phyloP scores from a whole-genome alignment of 2,113 vertebrate genomes.

The Neolamprologus tretocephalus region DNA sequence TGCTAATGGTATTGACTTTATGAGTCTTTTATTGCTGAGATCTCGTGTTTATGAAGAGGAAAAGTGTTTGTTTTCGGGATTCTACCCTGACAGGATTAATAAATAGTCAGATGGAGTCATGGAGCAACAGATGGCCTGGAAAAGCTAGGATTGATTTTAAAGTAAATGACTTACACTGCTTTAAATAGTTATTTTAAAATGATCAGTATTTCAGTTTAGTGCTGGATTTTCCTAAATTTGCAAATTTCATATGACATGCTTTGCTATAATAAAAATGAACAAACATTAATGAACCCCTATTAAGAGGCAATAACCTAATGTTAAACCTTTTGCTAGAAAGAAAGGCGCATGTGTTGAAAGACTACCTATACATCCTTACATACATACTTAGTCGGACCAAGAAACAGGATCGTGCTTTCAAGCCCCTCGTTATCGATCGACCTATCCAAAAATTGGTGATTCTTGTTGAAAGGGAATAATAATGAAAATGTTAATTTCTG shows the following conservation, averaged over 20 bases:
- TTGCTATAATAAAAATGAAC: fast-evolving
- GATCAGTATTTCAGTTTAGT: background rate
- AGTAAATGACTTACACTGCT: background rate
- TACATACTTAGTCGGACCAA: fast-evolving
- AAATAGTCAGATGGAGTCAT: background rate
- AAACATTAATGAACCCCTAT: fast-evolving
- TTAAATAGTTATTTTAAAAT: background rate
- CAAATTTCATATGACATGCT: background rate
- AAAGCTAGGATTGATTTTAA: background rate
- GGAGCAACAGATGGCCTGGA: background rate
- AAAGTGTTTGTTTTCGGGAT: background rate
- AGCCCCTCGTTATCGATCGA: background rate
- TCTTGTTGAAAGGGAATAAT: background rate
- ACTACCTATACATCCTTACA: fast-evolving
- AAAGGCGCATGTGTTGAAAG: fast-evolving
- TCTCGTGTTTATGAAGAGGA: fast-evolving
- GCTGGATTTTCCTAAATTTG: background rate
- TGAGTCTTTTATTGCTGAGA: background rate
- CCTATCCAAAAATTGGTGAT: background rate
- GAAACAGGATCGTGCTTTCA: background rate
- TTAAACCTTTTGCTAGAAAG: background rate
- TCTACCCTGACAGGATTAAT: background rate
- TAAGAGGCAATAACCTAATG: background rate
- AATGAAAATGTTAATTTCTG: background rate
- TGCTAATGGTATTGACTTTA: background rate